Conservation (phyloP, 1,140 invertebrate species). For the Anastatus disparis region DNA sequence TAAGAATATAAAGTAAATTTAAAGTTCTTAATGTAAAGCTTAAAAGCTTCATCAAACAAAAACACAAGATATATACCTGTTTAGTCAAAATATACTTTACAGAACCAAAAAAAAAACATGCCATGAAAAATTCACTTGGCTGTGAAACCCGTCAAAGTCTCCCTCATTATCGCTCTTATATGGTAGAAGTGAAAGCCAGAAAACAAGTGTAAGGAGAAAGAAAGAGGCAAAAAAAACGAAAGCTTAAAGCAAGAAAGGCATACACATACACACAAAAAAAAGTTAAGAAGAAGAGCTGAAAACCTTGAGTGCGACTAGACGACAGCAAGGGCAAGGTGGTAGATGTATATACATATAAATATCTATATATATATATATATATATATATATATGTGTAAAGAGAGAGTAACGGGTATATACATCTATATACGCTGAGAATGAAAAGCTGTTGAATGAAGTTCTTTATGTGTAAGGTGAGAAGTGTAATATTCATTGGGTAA, state of each 20-base stretch:
- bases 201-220: neutral
- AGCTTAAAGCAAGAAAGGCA: neutral
- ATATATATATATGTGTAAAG: too few species aligned
- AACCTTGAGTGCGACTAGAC: slow-evolving; percentile 2
- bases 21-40: too few species aligned
- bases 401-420: too few species aligned
- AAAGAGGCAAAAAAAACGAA: neutral
- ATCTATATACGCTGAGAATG: slow-evolving; percentile 13
- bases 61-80: too few species aligned
- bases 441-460: slow-evolving; percentile 22
- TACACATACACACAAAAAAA: too few species aligned
- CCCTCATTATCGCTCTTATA: slow-evolving; percentile 13
- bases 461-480: neutral
- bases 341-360: too few species aligned
- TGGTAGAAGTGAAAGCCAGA: neutral
- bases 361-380: too few species aligned
- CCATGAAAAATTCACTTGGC: neutral
- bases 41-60: too few species aligned
- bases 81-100: too few species aligned
- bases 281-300: neutral
- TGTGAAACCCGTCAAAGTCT: neutral
- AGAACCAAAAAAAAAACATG: neutral
- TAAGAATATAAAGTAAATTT: too few species aligned
- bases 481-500: slow-evolving; percentile 32
- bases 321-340: neutral